Conservation (phyloP, 1,140 invertebrate species). For the Babylonia areolata region DNA sequence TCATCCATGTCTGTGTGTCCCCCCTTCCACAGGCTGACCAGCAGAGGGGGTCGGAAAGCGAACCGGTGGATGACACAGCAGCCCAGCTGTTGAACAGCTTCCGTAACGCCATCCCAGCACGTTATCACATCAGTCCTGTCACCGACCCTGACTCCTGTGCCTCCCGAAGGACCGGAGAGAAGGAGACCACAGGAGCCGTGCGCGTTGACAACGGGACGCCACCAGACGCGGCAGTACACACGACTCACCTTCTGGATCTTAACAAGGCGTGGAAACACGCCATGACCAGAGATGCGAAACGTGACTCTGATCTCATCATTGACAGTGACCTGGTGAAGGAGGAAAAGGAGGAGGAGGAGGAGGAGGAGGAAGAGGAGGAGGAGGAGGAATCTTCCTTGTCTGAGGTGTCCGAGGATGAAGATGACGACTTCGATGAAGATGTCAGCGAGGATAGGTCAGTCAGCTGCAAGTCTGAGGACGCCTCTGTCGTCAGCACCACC, state of each 20-base stretch:
- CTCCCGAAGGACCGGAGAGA: no score
- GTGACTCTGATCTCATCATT: not conserved
- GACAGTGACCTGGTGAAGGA: not conserved
- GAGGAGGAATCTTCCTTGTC: constrained; percentile 71
- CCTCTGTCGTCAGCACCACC: no score
- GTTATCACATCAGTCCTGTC: not conserved
- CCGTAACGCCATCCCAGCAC: constrained; percentile 42
- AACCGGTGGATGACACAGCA: constrained; percentile 79
- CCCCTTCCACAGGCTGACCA: not conserved
- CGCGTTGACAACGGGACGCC: no score
- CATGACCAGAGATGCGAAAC: not conserved
- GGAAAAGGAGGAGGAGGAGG: not conserved
- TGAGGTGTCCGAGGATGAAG: constrained; percentile 73
- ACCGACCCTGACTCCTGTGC: not conserved
- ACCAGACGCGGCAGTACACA: no score
- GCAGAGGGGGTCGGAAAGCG: not conserved
- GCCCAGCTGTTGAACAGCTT: constrained; percentile 55
- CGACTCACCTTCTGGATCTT: no score
- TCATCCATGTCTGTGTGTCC: not conserved
- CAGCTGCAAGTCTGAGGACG: constrained; percentile 19
- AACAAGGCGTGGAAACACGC: not conserved
- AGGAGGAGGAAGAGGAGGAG: constrained; percentile 42
- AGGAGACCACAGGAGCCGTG: no score
- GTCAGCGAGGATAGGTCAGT: constrained; percentile 75
- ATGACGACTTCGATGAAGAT: constrained; percentile 74